Conservation (phyloP, 2,888 invertebrate genomes). For the Pristionchus arcanus region DNA sequence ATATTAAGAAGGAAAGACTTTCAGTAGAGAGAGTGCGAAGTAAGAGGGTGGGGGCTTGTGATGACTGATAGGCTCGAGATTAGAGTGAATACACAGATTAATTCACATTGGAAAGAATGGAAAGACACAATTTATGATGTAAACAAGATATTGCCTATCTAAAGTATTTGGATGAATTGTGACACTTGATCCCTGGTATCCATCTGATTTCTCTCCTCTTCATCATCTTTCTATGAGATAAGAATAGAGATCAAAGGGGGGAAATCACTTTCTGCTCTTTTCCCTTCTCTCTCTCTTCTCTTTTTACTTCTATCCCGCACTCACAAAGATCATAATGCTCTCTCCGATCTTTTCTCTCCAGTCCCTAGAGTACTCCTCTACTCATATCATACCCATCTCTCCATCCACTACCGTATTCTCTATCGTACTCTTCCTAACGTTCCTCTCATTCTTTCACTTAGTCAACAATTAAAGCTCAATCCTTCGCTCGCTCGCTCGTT, state of each 20-base stretch:
- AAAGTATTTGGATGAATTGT: neutral
- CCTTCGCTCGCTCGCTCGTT: neutral
- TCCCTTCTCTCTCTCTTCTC: constrained; percentile 8
- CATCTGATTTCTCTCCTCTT: constrained; percentile 24
- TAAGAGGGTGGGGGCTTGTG: neutral
- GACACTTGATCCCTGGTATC: neutral
- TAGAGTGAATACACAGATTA: too few relatives aligned
- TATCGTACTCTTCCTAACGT: neutral
- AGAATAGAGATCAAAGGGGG: constrained; percentile 44
- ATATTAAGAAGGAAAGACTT: too few relatives aligned
- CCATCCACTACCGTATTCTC: neutral
- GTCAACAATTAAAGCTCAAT: neutral
- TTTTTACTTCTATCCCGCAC: neutral
- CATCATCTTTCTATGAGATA: constrained; percentile 15
- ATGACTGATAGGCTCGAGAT: neutral
- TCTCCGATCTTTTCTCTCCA: neutral
- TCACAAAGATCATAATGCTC: constrained; percentile 32
- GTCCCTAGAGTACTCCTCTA: neutral
- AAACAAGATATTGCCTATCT: too few relatives aligned
- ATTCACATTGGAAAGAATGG: too few relatives aligned
- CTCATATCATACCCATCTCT: neutral
- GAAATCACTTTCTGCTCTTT: constrained; percentile 44
- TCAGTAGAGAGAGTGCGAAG: too few relatives aligned
- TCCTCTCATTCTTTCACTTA: neutral
- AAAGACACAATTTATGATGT: too few relatives aligned